Percentiles rank a stretch among this genome's conserved stretches.
These are phyloP conservation scores for Sphenodon punctatus DNA, from an alignment of 2,797 vertebrate species.

Conservation along the genomic window DNA sequence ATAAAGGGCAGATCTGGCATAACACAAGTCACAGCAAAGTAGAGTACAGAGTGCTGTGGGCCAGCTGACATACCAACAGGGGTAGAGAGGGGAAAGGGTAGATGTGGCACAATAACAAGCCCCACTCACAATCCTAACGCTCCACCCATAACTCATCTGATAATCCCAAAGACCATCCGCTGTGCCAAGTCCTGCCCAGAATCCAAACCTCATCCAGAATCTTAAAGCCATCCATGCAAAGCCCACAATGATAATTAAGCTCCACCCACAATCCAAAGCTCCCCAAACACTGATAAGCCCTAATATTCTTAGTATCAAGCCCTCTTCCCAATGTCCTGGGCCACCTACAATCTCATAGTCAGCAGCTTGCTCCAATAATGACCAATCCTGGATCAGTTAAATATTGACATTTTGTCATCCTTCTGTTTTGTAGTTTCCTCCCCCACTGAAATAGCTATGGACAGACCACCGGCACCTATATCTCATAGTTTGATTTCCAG, in stretches of 20 bases:
- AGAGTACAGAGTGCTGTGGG: neutral
- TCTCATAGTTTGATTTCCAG: too few species aligned
- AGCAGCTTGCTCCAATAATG: too few species aligned
- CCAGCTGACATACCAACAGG: neutral
- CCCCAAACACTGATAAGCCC: neutral
- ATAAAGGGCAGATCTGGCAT: neutral
- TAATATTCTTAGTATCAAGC: too few species aligned
- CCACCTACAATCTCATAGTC: too few species aligned
- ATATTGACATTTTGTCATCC: too few species aligned
- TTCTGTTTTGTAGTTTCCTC: too few species aligned
- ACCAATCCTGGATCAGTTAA: too few species aligned
- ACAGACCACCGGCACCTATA: too few species aligned
- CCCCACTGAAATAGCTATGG: too few species aligned
- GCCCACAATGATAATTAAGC: neutral
- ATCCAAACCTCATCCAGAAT: conserved; percentile 28
- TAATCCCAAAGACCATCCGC: neutral
- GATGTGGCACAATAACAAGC: neutral
- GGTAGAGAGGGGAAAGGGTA: neutral
- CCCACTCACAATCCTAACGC: neutral
- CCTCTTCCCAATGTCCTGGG: too few species aligned
- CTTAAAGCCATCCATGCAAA: too few species aligned
- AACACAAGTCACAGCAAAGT: neutral
- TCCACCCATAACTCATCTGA: neutral
- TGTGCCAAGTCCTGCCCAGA: neutral
- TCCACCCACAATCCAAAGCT: neutral